A percentile compares a stretch with the other conserved stretches of the same genome.
Evolutionary conservation across 2,113 vertebrate species (phyloP).

Genomic region (Eleginops maclovinus): DNA sequence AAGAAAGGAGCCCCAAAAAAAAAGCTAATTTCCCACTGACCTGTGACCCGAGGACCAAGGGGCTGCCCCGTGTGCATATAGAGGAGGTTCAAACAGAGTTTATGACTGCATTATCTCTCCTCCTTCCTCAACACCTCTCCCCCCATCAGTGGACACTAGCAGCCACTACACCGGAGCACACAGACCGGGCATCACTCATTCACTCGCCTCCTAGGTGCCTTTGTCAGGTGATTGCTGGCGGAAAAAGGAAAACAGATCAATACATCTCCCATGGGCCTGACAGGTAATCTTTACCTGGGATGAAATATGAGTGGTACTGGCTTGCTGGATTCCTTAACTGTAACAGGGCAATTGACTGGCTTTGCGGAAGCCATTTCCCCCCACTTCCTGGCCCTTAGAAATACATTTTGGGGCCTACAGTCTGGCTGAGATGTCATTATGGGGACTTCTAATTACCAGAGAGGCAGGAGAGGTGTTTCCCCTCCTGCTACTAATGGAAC

Average conservation of each 20-base stretch:
- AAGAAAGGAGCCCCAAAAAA: constrained; percentile 42
- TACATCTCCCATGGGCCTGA: constrained; percentile 87
- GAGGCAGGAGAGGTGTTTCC: constrained; percentile 60
- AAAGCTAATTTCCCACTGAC: constrained; percentile 60
- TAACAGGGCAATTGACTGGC: constrained; percentile 86
- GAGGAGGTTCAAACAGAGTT: constrained; percentile 83
- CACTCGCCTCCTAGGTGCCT: constrained; percentile 84
- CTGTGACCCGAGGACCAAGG: constrained; percentile 54
- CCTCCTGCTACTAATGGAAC: constrained; percentile 56
- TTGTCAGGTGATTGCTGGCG: constrained; percentile 88
- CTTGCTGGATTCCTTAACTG: constrained; percentile 86
- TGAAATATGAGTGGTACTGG: constrained; percentile 86
- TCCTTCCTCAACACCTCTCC: constrained; percentile 70
- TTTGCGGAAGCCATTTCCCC: constrained; percentile 61
- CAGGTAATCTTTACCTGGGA: constrained; percentile 89
- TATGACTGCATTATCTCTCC: constrained; percentile 78
- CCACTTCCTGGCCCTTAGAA: constrained; percentile 76
- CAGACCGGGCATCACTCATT: constrained; percentile 84
- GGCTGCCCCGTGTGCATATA: constrained; percentile 68
- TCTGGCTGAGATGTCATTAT: constrained; percentile 66
- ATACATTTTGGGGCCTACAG: constrained; percentile 65
- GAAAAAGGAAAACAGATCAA: constrained; percentile 90
- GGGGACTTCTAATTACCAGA: constrained; percentile 79
- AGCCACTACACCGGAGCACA: constrained; percentile 66
- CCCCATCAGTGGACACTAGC: constrained; percentile 77